Base-by-base conservation (phyloP, 2,888 invertebrate genomes). In the Cheilosia urbana region DNA sequence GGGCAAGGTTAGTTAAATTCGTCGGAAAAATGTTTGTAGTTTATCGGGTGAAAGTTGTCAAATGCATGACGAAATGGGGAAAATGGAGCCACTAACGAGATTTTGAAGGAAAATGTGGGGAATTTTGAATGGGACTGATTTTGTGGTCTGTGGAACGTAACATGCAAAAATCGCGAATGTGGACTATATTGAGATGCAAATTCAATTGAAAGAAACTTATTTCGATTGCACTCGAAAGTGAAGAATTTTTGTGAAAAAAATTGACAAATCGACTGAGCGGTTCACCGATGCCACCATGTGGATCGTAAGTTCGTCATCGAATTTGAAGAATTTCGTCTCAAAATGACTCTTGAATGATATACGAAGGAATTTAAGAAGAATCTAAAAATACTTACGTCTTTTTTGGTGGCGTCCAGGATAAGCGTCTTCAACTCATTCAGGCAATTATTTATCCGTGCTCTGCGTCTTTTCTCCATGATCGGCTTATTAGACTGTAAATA, bases 381-480 rank as follows among this genome's bases (percentile, higher is more conserved):
- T 42, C 40, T 13, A 6, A 19, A 87, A 72, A 88, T 90, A 96
- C 97, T 96, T 94, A 97, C 97, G 93, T 97, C 97, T 94, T 97
- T 97, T 91, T 97, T 97, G 93, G 96, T 95, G 9, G 96, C 96
- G 90, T 97, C 97, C 90, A 97, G 93, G 68, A 98, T 96, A 57
- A 98, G 93, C 57, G 96, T 96, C 92, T 98, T 97, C 57, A 98
- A 93, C 91, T 98, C 97, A 90, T 97, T 96, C 82, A 98, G 94
- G 89, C 97, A 97, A 90, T 97, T 95, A 93, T 98, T 98, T 90
- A 98, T 98, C 90, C 98, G 94, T 71, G 97, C 98, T 88, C 98
- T 94, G 88, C 98, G 93, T 89, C 96, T 94, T 92, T 98, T 98
- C 93, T 98, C 98, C 97, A 98, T 98, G 89, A 98, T 96, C 37